Conservation (phyloP, 2,888 invertebrate genomes). For the Dolichomitus sp. region DNA sequence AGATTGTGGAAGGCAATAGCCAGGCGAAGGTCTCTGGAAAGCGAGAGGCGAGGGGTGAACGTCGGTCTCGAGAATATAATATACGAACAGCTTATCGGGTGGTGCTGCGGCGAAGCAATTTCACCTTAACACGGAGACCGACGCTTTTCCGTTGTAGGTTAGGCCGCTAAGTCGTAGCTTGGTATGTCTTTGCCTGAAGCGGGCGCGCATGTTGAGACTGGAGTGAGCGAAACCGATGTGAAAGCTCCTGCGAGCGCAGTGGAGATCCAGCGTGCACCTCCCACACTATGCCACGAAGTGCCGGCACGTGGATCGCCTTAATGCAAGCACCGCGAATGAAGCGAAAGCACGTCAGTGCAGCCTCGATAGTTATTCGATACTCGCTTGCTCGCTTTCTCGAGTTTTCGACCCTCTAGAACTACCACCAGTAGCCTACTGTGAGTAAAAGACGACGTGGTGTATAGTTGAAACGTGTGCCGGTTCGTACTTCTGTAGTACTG, state of each 20-base stretch:
- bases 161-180: constrained; percentile 12
- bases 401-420: not conserved
- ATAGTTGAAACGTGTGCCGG: constrained; percentile 47
- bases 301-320: constrained; percentile 60
- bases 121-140: constrained; percentile 38
- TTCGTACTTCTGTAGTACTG: constrained; percentile 16
- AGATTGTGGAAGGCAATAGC: constrained; percentile 34
- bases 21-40: constrained; percentile 14
- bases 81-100: constrained; percentile 63
- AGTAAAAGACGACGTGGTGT: constrained; percentile 40
- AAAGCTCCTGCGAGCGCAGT: constrained; percentile 26
- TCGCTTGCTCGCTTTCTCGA: constrained; percentile 18
- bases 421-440: not conserved
- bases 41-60: constrained; percentile 21
- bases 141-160: constrained; percentile 56
- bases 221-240: constrained; percentile 34
- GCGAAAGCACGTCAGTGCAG: constrained; percentile 64
- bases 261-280: constrained; percentile 14
- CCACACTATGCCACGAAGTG: constrained; percentile 39
- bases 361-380: constrained; percentile 66
- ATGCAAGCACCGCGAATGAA: constrained; percentile 59
- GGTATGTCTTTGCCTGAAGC: constrained; percentile 20
- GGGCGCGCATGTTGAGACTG: not conserved
- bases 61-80: constrained; percentile 56
- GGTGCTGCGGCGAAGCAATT: constrained; percentile 58